Percentiles rank a stretch among this genome's conserved stretches.
Conservation (phyloP, 2,888 invertebrate species). For the Thera britannica region DNA sequence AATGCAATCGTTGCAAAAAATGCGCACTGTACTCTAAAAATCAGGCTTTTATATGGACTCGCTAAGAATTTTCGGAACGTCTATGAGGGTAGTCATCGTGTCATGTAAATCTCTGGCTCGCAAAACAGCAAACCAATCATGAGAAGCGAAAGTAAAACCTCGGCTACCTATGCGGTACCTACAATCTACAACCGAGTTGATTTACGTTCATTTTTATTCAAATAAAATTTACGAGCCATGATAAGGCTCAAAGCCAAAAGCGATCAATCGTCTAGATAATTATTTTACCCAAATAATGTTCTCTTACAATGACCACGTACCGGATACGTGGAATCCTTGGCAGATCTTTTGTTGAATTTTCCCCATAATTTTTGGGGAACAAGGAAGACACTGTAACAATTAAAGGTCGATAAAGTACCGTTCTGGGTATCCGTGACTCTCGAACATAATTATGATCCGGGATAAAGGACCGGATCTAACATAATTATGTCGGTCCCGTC, state of each 20-base stretch:
- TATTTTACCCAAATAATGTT: neutral
- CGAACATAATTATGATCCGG: constrained; percentile 64
- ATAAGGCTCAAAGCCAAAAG: neutral
- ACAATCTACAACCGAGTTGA: too few relatives aligned
- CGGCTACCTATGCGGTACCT: too few relatives aligned
- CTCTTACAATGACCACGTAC: neutral
- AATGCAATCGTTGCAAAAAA: neutral
- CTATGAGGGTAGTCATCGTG: too few relatives aligned
- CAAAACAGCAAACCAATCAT: too few relatives aligned
- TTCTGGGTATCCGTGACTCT: constrained; percentile 33
- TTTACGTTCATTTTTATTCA: too few relatives aligned
- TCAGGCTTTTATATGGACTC: too few relatives aligned
- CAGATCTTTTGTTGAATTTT: constrained; percentile 13
- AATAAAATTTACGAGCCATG: too few relatives aligned
- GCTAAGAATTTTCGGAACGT: too few relatives aligned
- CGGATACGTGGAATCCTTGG: neutral
- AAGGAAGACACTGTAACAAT: constrained; percentile 37
- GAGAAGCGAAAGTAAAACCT: too few relatives aligned
- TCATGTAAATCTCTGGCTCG: too few relatives aligned
- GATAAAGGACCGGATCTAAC: constrained; percentile 62
- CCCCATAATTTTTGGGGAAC: constrained; percentile 25
- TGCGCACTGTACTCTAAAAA: neutral
- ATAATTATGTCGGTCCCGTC: constrained; percentile 55
- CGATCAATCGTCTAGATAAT: neutral
- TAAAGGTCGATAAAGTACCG: constrained; percentile 35